Conservation (phyloP, 2,888 invertebrate species). For the Drosophila ezoana region DNA sequence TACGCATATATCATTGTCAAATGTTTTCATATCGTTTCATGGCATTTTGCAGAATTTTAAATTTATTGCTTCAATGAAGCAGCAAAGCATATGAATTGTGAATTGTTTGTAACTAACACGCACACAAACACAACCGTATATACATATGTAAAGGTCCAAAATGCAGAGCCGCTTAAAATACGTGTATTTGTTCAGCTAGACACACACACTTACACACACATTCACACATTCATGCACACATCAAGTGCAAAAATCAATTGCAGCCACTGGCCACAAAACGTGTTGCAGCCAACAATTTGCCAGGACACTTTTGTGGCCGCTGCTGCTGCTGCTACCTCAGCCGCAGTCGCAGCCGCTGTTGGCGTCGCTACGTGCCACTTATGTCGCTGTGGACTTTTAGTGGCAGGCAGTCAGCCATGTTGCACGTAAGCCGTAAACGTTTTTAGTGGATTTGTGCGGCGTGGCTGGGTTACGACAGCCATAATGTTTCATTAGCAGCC, state of each 20-base stretch:
- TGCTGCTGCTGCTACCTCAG: background rate
- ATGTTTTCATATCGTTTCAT: constrained; percentile 58
- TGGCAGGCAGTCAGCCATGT: constrained; percentile 50
- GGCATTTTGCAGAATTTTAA: constrained; percentile 60
- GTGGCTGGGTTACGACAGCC: constrained; percentile 70
- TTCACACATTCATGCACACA: background rate
- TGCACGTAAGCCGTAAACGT: constrained; percentile 79
- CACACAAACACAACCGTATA: constrained; percentile 1
- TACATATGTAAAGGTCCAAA: background rate
- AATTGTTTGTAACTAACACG: constrained; percentile 43
- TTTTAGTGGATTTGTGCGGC: constrained; percentile 78
- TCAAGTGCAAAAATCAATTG: constrained; percentile 68
- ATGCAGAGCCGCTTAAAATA: constrained; percentile 1
- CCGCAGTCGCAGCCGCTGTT: constrained; percentile 2
- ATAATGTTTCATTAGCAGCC: constrained; percentile 78
- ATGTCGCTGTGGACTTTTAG: constrained; percentile 44
- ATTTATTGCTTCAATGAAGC: constrained; percentile 77
- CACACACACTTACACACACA: background rate
- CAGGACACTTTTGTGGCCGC: constrained; percentile 66
- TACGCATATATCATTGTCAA: constrained; percentile 71
- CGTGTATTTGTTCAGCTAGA: constrained; percentile 5
- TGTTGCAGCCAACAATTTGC: constrained; percentile 71
- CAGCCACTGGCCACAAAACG: constrained; percentile 63
- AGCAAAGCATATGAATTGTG: constrained; percentile 54
- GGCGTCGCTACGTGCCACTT: constrained; percentile 67